Percentiles rank a stretch among this genome's conserved stretches.
Conservation (phyloP, 2,113 vertebrate species). For the Forbesichthys agassizii region DNA sequence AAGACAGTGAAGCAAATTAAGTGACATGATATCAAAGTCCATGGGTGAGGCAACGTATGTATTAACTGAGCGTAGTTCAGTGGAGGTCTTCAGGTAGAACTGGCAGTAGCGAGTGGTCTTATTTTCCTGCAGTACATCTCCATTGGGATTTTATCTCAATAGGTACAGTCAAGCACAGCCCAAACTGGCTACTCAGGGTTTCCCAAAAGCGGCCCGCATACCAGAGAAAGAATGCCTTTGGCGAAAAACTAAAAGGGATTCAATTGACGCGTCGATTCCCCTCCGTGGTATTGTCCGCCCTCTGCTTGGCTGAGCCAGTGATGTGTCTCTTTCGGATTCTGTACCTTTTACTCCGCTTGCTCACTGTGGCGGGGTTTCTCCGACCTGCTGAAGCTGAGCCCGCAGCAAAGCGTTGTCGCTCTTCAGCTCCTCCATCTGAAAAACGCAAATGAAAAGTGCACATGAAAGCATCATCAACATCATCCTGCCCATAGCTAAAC, state of each 20-base stretch:
- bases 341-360: neutral
- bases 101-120: slow-evolving; percentile 37
- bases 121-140: slow-evolving; percentile 44
- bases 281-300: neutral
- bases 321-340: slow-evolving; percentile 18
- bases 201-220: slow-evolving; percentile 25
- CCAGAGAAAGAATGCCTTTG: slow-evolving; percentile 41
- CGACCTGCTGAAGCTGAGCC: slow-evolving; percentile 85
- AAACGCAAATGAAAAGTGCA: neutral
- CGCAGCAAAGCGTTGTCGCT: slow-evolving; percentile 85
- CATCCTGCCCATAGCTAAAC: slow-evolving; percentile 23
- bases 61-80: slow-evolving; percentile 45
- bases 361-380: slow-evolving; percentile 80
- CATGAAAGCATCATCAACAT: slow-evolving; percentile 29
- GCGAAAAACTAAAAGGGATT: slow-evolving; percentile 44
- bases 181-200: slow-evolving; percentile 34
- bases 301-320: slow-evolving; percentile 6
- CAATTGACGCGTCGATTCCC: slow-evolving; percentile 37
- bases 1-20: slow-evolving; percentile 22
- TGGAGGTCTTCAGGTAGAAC: slow-evolving; percentile 33
- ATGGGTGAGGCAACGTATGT: slow-evolving; percentile 61
- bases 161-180: slow-evolving; percentile 58
- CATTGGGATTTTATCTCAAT: slow-evolving; percentile 47
- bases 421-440: slow-evolving; percentile 88
- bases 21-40: slow-evolving; percentile 44